Percentiles rank a stretch among this genome's conserved stretches.
Evolutionary conservation across 2,888 invertebrate species (phyloP).

Genomic region (Dryocosmus kuriphilus): DNA sequence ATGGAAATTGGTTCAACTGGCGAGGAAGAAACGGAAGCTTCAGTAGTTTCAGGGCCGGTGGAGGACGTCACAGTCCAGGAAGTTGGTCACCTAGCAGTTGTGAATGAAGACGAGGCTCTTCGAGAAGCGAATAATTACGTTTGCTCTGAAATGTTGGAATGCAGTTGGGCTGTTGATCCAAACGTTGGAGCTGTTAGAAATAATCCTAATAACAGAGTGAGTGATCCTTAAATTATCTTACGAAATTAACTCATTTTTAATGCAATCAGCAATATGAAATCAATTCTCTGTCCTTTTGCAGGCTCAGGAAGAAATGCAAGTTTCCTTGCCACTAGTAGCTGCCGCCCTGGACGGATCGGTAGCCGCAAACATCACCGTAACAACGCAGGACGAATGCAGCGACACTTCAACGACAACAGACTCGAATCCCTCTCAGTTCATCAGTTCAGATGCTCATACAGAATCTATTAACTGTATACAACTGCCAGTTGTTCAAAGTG

Average conservation of each 20-base stretch:
- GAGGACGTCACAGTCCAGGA: slow-evolving; percentile 54
- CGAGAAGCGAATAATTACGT: slow-evolving; percentile 90
- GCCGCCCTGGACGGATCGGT: slow-evolving; percentile 78
- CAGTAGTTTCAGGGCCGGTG: slow-evolving; percentile 56
- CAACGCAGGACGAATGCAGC: slow-evolving; percentile 71
- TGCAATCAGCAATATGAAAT: background rate
- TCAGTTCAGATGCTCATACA: slow-evolving; percentile 58
- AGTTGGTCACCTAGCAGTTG: slow-evolving; percentile 70
- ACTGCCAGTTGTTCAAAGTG: slow-evolving; percentile 68
- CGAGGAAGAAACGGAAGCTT: slow-evolving; percentile 65
- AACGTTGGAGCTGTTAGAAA: slow-evolving; percentile 71
- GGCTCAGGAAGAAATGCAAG: slow-evolving; percentile 81
- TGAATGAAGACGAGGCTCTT: slow-evolving; percentile 80
- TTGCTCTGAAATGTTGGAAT: slow-evolving; percentile 77
- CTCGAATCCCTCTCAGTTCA: slow-evolving; percentile 62
- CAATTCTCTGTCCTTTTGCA: slow-evolving; percentile 13
- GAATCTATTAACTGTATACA: slow-evolving; percentile 71
- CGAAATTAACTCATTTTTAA: background rate
- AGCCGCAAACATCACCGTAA: slow-evolving; percentile 71
- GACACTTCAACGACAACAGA: slow-evolving; percentile 69
- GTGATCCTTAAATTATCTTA: slow-evolving; percentile 40
- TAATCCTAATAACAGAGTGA: slow-evolving; percentile 59
- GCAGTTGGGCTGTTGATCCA: slow-evolving; percentile 72
- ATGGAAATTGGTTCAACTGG: slow-evolving; percentile 71
- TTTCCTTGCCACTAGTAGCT: slow-evolving; percentile 79